These are phyloP conservation scores for Callorhinus ursinus DNA, from an alignment of 2,113 vertebrate genomes.

Conservation along the genomic window DNA sequence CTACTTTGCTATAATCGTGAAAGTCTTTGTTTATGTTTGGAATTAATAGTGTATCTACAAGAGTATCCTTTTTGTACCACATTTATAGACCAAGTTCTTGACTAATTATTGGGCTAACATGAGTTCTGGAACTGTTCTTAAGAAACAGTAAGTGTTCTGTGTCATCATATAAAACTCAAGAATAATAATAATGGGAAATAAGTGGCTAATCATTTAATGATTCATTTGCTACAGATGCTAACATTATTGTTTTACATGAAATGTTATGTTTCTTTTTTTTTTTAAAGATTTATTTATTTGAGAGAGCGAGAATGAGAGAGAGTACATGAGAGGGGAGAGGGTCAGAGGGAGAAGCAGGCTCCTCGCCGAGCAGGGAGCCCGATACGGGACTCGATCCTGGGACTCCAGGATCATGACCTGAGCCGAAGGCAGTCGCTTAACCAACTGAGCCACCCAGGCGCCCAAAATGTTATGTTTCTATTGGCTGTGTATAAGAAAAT, in stretches of 20 bases:
- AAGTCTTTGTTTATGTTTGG: not conserved
- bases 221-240: not conserved
- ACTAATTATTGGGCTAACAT: not conserved
- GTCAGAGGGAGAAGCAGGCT: too few relatives aligned
- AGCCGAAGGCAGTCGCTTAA: too few relatives aligned
- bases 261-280: not conserved
- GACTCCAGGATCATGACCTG: too few relatives aligned
- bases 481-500: not conserved
- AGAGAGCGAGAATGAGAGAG: too few relatives aligned
- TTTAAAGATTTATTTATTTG: too few relatives aligned
- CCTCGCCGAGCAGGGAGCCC: too few relatives aligned
- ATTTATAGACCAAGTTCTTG: not conserved
- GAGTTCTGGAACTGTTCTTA: not conserved
- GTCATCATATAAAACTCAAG: not conserved
- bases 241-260: not conserved
- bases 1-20: not conserved
- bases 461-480: not conserved
- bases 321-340: too few relatives aligned
- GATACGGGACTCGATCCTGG: too few relatives aligned
- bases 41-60: not conserved
- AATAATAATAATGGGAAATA: not conserved
- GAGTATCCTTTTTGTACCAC: not conserved
- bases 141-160: not conserved
- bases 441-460: too few relatives aligned
- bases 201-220: not conserved